Base-by-base conservation (phyloP, 2,888 invertebrate genomes). In the Drosophila imparisetae region DNA sequence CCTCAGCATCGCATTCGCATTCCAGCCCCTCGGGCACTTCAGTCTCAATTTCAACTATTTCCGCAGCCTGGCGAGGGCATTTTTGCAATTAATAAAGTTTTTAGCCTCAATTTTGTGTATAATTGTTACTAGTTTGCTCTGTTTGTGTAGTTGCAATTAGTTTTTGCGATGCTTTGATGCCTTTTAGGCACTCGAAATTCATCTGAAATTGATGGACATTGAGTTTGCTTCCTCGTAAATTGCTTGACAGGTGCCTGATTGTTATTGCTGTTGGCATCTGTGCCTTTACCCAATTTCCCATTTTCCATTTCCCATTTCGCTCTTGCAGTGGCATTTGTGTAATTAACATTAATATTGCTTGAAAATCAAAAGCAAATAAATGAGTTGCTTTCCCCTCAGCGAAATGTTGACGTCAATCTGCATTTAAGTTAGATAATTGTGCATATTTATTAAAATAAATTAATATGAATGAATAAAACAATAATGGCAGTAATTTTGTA, bases 41-140 rank as follows among this genome's bases (percentile, higher is more conserved):
- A 83, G 86, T 84, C 84, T 84, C 84, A 83, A 86, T 84, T 84
- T 89, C 84, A 89, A 84, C 84, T 84, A 84, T 89, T 87, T 88
- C 71, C 75, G 50, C 55, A 40, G 81, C 80, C 80, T 80, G 78
- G 72, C 78, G 66, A 80, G 86, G 83, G 89, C 89, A 88, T 88
- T 86, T 86, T 89, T 87, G 90, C 85, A 86, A 86, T 89, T 86
- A 86, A 86, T 86, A 86, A 86, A 89, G 78, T 86, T 86, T 85
- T 89, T 89, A 87, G 87, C 85, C 89, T 78, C 89, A 86, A 86
- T 86, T 86, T 86, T 84, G 88, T 87, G 65, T 85, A 82, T 86
- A 86, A 89, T 86, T 86, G 85, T 89, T 89, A 80, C 85, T 78
- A 80, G 71, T 84, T 71, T 76, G 50, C 72, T 81, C 64, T 71